phyloP scores from a whole-genome alignment of 2,797 vertebrate genomes.

The Sebastes wilsoni region DNA sequence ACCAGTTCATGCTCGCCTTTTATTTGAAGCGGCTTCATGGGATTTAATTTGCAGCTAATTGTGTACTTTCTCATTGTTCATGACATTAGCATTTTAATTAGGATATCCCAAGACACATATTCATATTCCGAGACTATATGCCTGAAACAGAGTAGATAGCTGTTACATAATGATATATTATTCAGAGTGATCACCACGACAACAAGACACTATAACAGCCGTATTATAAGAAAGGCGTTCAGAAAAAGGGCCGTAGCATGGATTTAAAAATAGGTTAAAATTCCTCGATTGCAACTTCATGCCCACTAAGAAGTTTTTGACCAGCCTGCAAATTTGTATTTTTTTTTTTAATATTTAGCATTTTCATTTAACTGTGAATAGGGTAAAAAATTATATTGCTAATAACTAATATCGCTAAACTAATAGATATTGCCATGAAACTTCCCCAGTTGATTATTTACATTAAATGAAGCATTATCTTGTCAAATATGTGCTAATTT shows the following conservation, averaged over 20 bases:
- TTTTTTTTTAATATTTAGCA: background rate
- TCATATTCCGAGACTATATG: conserved; percentile 51
- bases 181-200: conserved; percentile 30
- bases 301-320: background rate
- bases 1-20: conserved; percentile 60
- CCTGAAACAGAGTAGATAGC: conserved; percentile 52
- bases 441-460: too few species aligned
- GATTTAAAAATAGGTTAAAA: background rate
- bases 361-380: background rate
- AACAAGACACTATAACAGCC: conserved; percentile 4
- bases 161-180: conserved; percentile 63
- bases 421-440: too few species aligned
- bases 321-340: too few species aligned
- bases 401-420: too few species aligned
- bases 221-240: background rate
- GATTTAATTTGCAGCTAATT: conserved; percentile 78
- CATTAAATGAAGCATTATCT: too few species aligned
- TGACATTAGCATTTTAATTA: conserved; percentile 78
- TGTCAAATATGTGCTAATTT: too few species aligned
- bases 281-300: background rate
- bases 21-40: conserved; percentile 68
- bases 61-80: conserved; percentile 70
- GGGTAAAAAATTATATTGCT: too few species aligned
- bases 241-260: background rate
- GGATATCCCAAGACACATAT: conserved; percentile 61